Conservation (phyloP, 2,113 vertebrate species). For the Sinocyclocheilus rhinocerous region DNA sequence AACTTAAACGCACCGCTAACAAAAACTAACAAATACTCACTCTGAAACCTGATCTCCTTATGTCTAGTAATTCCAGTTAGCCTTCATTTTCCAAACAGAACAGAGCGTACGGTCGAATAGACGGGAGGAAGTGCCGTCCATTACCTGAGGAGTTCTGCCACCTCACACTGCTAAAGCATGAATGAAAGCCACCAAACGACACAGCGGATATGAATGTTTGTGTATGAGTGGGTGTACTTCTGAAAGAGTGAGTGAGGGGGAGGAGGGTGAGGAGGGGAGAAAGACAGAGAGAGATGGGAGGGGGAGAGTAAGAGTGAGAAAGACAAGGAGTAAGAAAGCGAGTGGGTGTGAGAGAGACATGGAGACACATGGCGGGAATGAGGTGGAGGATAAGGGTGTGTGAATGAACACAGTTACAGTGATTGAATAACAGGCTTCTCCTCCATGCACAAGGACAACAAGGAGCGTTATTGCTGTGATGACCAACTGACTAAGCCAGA, state of each 20-base stretch:
- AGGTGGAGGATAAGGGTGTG: constrained; percentile 19
- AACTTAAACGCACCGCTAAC: neutral
- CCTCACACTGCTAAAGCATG: constrained; percentile 56
- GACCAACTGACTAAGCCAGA: neutral
- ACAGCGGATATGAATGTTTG: constrained; percentile 58
- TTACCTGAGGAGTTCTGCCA: constrained; percentile 37
- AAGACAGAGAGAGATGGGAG: constrained; percentile 23
- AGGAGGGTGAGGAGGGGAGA: constrained; percentile 32
- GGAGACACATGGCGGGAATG: constrained; percentile 35
- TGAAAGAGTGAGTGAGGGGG: constrained; percentile 51
- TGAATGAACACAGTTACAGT: constrained; percentile 24
- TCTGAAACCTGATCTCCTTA: constrained; percentile 29
- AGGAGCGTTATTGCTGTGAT: neutral
- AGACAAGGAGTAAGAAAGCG: constrained; percentile 27
- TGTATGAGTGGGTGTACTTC: constrained; percentile 59
- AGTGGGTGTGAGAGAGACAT: constrained; percentile 37
- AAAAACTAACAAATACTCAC: constrained; percentile 47
- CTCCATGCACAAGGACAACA: neutral
- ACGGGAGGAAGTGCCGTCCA: constrained; percentile 43
- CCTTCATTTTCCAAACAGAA: constrained; percentile 36
- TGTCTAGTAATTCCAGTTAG: constrained; percentile 37
- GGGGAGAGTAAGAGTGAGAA: constrained; percentile 10
- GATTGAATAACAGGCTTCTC: neutral
- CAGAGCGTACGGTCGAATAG: neutral
- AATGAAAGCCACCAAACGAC: constrained; percentile 56